Base-by-base conservation (phyloP, 2,797 vertebrate genomes). In the Chiroxiphia lanceolata region DNA sequence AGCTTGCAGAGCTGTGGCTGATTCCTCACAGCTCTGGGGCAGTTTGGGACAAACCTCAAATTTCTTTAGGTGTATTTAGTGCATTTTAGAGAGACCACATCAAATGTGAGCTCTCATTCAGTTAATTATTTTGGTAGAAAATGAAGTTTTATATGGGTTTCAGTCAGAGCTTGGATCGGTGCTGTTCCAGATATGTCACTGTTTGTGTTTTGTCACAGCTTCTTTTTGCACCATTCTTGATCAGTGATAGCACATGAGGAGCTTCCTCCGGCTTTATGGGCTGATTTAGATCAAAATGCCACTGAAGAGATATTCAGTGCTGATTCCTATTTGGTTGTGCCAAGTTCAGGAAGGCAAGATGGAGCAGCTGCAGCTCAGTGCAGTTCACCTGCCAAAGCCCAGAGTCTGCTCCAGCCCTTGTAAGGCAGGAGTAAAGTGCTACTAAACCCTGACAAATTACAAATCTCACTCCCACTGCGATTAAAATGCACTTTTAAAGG, bases 301-400 rank as follows among this genome's bases (percentile, higher is more conserved):
- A 54, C 18, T 67, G 67, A 67, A 69, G 69, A 88, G 79, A 27
- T 36, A 59, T 10, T 74, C 3, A 1, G 31, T 48, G 45, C 45
- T 16, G 33, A 29, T 78, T 93, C 65, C 82, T 80, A 1, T 64
- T 74, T 33, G 80, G 31, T 57, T 40, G 56, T 93, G 91, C 90
- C 91, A 90, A 60, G 36, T 27, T 31, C 34, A 51, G 72, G n/a
- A 59, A n/a, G 65, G 36, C 12, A 13, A 74, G 81, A 70, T 40
- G 26, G 59, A 87, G 69, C 6, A 93, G 56, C 77, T 89, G 83
- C 53, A 34, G 54, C 10, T 82, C 33, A 9, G 64, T 64, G 76
- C 21, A 13, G 42, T 77, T 91, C 60, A 93, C 87, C 91, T 93
- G 86, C 85, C 91, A 94, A 79, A 59, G 76, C 57, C 57, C 36